Conservation (phyloP, 2,797 vertebrate genomes). For the Xenops minutus region DNA sequence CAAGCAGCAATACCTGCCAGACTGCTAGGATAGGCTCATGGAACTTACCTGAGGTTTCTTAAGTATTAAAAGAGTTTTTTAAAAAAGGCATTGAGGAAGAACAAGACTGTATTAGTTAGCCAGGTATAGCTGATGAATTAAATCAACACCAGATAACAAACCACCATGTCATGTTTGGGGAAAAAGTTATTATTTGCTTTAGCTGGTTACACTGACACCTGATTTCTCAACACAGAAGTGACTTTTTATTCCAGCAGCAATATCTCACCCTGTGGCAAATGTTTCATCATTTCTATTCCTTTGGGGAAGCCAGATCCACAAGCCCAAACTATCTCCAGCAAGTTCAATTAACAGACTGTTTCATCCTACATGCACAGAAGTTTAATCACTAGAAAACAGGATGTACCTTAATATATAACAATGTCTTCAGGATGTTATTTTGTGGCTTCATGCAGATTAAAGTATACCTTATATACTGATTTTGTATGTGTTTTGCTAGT, state of each 20-base stretch:
- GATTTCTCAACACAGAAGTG: neutral
- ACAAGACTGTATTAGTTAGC: neutral
- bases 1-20: neutral
- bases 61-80: neutral
- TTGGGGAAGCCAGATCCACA: neutral
- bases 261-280: neutral
- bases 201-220: neutral
- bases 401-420: neutral
- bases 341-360: neutral
- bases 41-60: neutral
- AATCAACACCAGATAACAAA: neutral
- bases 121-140: neutral
- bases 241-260: neutral
- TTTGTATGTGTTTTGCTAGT: neutral
- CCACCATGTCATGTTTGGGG: neutral
- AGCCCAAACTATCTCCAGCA: neutral
- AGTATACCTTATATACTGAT: neutral
- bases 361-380: neutral
- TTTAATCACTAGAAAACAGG: conserved; percentile 14
- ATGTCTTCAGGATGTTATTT: neutral
- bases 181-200: neutral
- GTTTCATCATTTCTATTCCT: neutral
- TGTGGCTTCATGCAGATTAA: neutral
- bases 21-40: neutral
- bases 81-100: neutral